Evolutionary conservation across 2,888 invertebrate genomes (phyloP), one percentile per base, ranked within the genome.

Genomic region (Leptodirus hochenwartii): DNA sequence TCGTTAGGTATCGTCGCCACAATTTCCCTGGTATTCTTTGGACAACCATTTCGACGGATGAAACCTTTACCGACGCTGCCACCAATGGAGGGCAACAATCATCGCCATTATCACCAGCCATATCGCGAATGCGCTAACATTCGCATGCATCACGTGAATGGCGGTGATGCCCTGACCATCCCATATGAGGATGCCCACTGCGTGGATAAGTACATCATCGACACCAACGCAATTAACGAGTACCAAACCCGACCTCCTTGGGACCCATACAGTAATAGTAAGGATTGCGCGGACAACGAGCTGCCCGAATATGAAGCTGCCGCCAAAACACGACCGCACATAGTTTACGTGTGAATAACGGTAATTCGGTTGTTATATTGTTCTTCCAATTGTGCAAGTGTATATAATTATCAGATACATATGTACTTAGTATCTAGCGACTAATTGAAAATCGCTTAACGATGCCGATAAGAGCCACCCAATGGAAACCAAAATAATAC

Each of bases 321-420:
- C 38, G 41, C 42, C 33, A 49, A 48, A 39, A 51, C 56, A 34
- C 54, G 56, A 42, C 59, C 60, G 32, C 60, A 60, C 40, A 58
- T 60, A 39, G 60, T 60, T 43, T 60, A 60, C 42, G 65, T 65
- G 51, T 65, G 62, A 59, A 54, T 30, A n/a, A 20, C 31, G 37
- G 33, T 35, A 15, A 17, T 33, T 10, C 10, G n/a, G 36, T 34
- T 36, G 27, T 33, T 34, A 31, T 32, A 36, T 30, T 33, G 37
- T 37, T 37, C 37, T 37, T 37, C 37, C 34, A n/a, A n/a, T n/a
- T n/a, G n/a, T n/a, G n/a, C n/a, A n/a, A n/a, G n/a, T n/a, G n/a
- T n/a, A n/a, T n/a, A n/a, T n/a, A n/a, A n/a, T n/a, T n/a, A n/a
- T n/a, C n/a, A n/a, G n/a, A n/a, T n/a, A n/a, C n/a, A n/a, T n/a